Evolutionary conservation across 2,113 vertebrate genomes (phyloP).

Genomic region (Ovis aries): DNA sequence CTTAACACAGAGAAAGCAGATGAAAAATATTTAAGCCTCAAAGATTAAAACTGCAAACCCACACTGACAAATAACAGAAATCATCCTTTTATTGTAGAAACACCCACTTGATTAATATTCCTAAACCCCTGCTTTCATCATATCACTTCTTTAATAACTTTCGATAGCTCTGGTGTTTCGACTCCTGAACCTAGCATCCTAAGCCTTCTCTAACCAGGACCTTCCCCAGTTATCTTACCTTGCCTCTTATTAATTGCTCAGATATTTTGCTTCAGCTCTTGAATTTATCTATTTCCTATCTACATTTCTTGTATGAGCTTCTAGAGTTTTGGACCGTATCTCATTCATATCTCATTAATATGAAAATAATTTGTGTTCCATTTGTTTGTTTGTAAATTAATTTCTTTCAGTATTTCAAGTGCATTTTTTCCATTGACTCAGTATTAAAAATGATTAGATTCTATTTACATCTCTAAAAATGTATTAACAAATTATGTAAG

Average conservation of each 20-base stretch:
- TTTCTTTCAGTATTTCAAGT: neutral
- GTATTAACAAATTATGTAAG: neutral
- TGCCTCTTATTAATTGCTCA: neutral
- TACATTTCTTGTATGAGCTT: neutral
- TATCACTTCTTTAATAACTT: neutral
- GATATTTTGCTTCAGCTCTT: neutral
- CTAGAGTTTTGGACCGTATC: neutral
- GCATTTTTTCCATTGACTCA: neutral
- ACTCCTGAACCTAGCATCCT: neutral
- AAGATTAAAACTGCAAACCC: neutral
- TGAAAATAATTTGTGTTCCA: slow-evolving; percentile 1
- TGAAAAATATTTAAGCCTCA: neutral
- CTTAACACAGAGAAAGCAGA: neutral
- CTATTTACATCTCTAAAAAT: neutral
- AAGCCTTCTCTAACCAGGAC: neutral
- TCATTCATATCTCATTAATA: neutral
- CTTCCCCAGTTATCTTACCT: neutral
- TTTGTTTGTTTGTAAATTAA: neutral
- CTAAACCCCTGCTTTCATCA: neutral
- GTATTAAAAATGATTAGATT: neutral
- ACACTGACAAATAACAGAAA: neutral
- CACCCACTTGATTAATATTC: neutral
- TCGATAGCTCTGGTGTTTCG: neutral
- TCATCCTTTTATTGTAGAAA: neutral
- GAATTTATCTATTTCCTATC: neutral